Evolutionary conservation across 2,888 invertebrate species (phyloP), one percentile per base, ranked within the genome.

Genomic region (Drymonia ruficornis): DNA sequence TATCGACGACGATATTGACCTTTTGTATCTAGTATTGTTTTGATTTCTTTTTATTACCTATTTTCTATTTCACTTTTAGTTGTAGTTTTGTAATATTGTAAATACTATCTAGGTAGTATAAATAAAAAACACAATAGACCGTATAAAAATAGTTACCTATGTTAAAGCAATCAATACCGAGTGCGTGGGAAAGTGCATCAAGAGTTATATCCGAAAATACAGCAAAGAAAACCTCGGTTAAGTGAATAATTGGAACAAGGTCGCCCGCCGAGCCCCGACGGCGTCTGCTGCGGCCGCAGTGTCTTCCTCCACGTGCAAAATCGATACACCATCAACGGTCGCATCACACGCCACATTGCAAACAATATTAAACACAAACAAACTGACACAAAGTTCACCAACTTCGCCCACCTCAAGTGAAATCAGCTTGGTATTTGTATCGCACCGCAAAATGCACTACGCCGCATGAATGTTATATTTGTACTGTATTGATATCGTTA

Each of bases 231-330:
- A 65, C 61, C 50, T 54, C 51, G 55, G 50, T 63, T 52, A 58
- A 64, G 59, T 59, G 55, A 76, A 77, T 81, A 89, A 89, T 81
- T 87, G 81, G 91, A 84, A 76, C 91, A 84, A 91, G 91, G 91
- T 79, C 89, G 74, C 47, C 63, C 81, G 72, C 53, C 74, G 67
- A 56, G 67, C 70, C 71, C 71, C 70, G 71, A 74, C 73, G 61
- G 57, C 78, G 81, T 79, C 80, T 84, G 80, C 81, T 81, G 66
- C 78, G 73, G 65, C 78, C 77, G 73, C 77, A 76, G 72, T 78
- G 80, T 83, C 83, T 87, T 86, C 80, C 81, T 83, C 78, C 72
- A 75, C 76, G 72, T 76, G 67, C 78, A 87, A 87, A 89, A 91
- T 91, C 91, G 85, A 91, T 91, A 91, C 74, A 71, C 57, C 71